Evolutionary conservation across 2,888 invertebrate species (phyloP).

Genomic region (Dasypolia templi): DNA sequence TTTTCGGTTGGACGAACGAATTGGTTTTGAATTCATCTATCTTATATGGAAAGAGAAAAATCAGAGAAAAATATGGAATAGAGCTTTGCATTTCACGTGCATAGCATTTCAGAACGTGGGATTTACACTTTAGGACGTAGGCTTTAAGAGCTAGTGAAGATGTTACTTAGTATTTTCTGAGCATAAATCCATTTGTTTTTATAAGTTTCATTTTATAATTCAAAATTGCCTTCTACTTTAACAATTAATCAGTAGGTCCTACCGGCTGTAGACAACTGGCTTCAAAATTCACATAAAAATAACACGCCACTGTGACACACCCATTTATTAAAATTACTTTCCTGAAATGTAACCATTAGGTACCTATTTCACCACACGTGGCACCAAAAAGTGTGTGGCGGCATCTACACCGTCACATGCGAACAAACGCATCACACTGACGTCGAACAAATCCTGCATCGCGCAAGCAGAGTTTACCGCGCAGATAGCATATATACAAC

Average conservation of each 20-base stretch:
- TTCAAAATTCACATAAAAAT: not conserved
- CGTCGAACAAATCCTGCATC: no score
- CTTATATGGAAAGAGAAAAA: constrained; percentile 66
- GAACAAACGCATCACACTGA: no score
- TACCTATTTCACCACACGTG: constrained; percentile 1
- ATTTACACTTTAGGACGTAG: not conserved
- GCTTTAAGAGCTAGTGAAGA: not conserved
- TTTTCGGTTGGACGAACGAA: constrained; percentile 71
- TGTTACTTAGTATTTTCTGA: not conserved
- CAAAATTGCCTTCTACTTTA: not conserved
- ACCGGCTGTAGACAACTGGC: not conserved
- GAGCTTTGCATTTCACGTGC: constrained; percentile 27
- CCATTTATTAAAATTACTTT: not conserved
- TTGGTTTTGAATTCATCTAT: constrained; percentile 74
- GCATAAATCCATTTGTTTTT: not conserved
- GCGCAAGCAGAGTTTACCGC: no score
- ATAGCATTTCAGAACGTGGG: constrained; percentile 21
- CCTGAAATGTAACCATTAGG: not conserved
- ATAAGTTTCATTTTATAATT: not conserved
- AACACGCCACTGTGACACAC: not conserved
- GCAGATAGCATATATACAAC: no score
- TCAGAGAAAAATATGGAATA: constrained; percentile 56
- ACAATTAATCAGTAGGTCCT: not conserved
- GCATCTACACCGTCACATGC: no score
- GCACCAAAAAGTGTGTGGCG: constrained; percentile 11